Conservation (phyloP, 2,113 vertebrate species). For the Pandion haliaetus region DNA sequence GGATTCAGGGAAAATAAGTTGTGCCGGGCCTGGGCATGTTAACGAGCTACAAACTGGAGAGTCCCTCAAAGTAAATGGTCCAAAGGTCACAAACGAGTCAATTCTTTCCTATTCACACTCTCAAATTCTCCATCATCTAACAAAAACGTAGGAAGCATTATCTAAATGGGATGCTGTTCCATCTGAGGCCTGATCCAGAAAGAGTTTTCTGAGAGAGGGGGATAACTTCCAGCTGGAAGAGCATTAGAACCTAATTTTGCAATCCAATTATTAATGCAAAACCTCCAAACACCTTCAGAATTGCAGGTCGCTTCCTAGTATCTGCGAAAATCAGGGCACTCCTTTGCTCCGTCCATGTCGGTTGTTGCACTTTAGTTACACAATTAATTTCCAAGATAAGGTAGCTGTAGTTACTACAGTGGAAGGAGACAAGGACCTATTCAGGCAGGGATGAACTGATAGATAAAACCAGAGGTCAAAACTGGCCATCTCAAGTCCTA, state of each 20-base stretch:
- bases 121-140: background rate
- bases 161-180: background rate
- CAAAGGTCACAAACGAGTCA: accelerated
- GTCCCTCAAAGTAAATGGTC: background rate
- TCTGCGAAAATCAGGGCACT: background rate
- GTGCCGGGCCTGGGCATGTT: background rate
- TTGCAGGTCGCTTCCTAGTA: background rate
- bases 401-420: background rate
- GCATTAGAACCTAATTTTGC: background rate
- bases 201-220: background rate
- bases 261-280: background rate
- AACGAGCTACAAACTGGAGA: background rate
- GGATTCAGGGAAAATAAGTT: background rate
- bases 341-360: background rate
- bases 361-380: background rate
- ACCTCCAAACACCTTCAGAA: background rate
- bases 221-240: background rate
- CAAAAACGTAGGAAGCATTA: accelerated
- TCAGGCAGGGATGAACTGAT: background rate
- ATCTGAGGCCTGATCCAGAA: background rate
- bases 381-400: background rate
- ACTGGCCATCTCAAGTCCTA: background rate
- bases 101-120: background rate
- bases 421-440: background rate
- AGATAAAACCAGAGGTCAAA: background rate